Conservation (phyloP, 1,140 invertebrate genomes). For the Carcinoscorpius rotundicauda region DNA sequence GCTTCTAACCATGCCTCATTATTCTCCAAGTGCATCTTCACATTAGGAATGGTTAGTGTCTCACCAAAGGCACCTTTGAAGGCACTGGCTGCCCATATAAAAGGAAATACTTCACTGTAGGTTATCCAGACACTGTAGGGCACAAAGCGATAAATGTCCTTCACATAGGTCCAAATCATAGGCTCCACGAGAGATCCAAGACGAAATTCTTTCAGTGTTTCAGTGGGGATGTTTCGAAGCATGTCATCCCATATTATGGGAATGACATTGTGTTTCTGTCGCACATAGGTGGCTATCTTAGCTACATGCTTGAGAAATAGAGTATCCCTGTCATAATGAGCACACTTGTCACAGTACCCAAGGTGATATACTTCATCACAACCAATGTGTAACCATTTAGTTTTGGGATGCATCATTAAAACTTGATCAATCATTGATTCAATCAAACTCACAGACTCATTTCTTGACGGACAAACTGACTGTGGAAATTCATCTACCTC, state of each 20-base stretch:
- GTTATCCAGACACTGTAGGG: slow-evolving; percentile 55
- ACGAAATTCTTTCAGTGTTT: slow-evolving; percentile 39
- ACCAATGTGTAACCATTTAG: slow-evolving; percentile 43
- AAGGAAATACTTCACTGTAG: slow-evolving; percentile 65
- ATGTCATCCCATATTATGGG: slow-evolving; percentile 92
- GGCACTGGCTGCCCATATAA: slow-evolving; percentile 84
- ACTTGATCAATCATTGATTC: slow-evolving; percentile 70
- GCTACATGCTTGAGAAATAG: slow-evolving; percentile 58
- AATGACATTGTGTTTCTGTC: slow-evolving; percentile 33
- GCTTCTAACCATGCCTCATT: slow-evolving; percentile 57
- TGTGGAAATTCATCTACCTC: slow-evolving; percentile 64
- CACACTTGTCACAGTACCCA: slow-evolving; percentile 60
- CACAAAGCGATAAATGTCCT: slow-evolving; percentile 45
- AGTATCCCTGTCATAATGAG: slow-evolving; percentile 38
- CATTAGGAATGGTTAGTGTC: slow-evolving; percentile 48
- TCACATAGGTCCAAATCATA: slow-evolving; percentile 57
- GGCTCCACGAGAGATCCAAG: slow-evolving; percentile 63
- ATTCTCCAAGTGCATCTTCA: slow-evolving; percentile 53
- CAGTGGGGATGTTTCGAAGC: slow-evolving; percentile 50
- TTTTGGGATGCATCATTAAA: slow-evolving; percentile 39
- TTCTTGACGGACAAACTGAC: slow-evolving; percentile 66
- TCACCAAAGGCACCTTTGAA: slow-evolving; percentile 75
- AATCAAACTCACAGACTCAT: slow-evolving; percentile 55
- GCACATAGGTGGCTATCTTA: slow-evolving; percentile 34
- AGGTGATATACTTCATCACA: slow-evolving; percentile 55